Base-by-base conservation (phyloP, 1,140 invertebrate genomes). In the Neodiprion lecontei region DNA sequence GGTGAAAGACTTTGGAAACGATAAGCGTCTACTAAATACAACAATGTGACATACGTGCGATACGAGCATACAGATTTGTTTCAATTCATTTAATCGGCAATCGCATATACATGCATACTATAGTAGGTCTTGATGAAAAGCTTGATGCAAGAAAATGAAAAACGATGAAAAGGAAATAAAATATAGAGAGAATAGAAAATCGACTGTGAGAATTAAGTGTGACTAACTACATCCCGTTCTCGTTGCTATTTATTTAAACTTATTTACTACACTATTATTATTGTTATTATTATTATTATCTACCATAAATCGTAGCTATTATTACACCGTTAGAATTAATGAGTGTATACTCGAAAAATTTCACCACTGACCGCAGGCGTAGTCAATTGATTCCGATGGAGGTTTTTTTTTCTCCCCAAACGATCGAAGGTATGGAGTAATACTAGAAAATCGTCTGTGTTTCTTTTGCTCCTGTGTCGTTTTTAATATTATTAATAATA, bases 141-240 rank as follows among this genome's bases (percentile, higher is more conserved):
- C 5, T 40, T 40, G 28, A 40, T 2, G 28, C 28, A 40, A 40
- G 28, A 40, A 40, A 40, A 40, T 40, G 2, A 40, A 40, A 40
- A 40, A 40, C 28, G 28, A 5, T 5, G 28, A 40, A 40, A 40
- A 40, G 28, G 9, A 61, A 61, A 53, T n/a, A 1, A 14, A 14
- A 61, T 5, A 61, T 17, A 7, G 11, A 14, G n/a, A 61, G 0
- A 61, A 40, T 40, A 40, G 28, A 40, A 40, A 40, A 61, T 14
- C 53, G 53, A 61, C 53, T 61, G 53, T 61, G 11, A 61, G 53
- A 61, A 61, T 61, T 40, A 61, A 61, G 53, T 61, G 53, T 61
- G 53, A 61, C 53, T 61, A 61, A 61, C 11, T 61, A 61, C 53
- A 61, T 9, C 53, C 3, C 7, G 53, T 61, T 61, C 53, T 61